Evolutionary conservation across 2,797 vertebrate species (phyloP).

Genomic region (Amniataba percoides): DNA sequence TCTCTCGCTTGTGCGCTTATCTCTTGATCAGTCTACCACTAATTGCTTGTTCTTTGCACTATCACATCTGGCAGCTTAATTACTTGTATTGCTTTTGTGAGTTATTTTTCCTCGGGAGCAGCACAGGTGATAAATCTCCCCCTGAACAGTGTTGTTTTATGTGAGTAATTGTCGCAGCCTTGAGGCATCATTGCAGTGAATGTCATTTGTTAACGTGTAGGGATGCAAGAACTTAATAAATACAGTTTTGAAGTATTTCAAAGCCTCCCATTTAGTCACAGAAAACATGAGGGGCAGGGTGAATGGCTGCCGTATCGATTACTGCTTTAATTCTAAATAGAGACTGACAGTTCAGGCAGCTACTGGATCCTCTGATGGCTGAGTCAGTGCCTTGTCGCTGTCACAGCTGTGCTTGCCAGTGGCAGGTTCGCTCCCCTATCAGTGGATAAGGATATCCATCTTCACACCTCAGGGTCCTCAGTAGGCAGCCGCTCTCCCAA

Average conservation of each 20-base stretch:
- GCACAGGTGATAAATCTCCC: conserved; percentile 62
- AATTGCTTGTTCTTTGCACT: conserved; percentile 63
- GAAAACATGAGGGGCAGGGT: conserved; percentile 31
- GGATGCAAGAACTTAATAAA: conserved; percentile 16
- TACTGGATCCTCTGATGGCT: conserved; percentile 70
- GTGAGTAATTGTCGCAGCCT: conserved; percentile 49
- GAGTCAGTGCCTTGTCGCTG: conserved; percentile 75
- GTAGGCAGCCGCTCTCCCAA: conserved; percentile 54
- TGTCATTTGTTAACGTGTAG: conserved; percentile 43
- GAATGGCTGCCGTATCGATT: conserved; percentile 71
- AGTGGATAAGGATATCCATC: conserved; percentile 78
- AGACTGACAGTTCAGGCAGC: conserved; percentile 72
- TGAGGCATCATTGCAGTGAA: conserved; percentile 30
- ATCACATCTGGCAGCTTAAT: conserved; percentile 66
- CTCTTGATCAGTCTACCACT: conserved; percentile 51
- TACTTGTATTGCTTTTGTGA: conserved; percentile 56
- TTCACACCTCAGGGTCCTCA: conserved; percentile 73
- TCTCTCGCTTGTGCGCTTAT: conserved; percentile 41
- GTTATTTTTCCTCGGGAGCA: conserved; percentile 51
- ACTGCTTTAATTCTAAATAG: conserved; percentile 75
- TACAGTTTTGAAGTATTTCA: conserved; percentile 24
- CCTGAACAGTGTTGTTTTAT: conserved; percentile 22
- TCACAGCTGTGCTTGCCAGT: conserved; percentile 74
- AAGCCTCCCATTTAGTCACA: conserved; percentile 22
- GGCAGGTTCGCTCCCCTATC: conserved; percentile 75